These are phyloP conservation scores for Mimumesa dahlbomi DNA, from an alignment of 2,888 invertebrate species.

Conservation along the genomic window DNA sequence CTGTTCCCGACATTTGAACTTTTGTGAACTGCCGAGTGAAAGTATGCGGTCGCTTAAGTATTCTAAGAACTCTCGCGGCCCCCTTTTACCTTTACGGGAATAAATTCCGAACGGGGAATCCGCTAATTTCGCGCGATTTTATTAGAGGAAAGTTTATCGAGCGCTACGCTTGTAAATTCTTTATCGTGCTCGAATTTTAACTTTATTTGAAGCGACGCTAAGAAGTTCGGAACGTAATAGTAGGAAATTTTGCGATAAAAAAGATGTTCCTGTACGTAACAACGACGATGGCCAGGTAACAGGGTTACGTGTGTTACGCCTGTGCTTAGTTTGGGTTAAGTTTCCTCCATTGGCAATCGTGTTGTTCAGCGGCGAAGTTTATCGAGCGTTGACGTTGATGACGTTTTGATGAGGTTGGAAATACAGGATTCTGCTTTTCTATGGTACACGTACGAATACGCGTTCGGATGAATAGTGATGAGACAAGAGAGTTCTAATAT, in stretches of 20 bases:
- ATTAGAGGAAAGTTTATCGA: slow-evolving; percentile 11
- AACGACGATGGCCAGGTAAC: too few species aligned
- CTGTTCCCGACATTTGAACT: slow-evolving; percentile 58
- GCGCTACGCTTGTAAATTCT: neutral
- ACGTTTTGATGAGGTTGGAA: slow-evolving; percentile 43
- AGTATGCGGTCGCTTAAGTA: slow-evolving; percentile 40
- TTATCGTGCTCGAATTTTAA: neutral
- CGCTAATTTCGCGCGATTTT: slow-evolving; percentile 38
- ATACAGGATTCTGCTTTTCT: slow-evolving; percentile 50
- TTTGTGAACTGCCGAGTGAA: slow-evolving; percentile 52
- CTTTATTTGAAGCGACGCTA: too few species aligned
- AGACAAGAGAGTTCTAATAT: slow-evolving; percentile 60
- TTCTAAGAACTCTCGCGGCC: slow-evolving; percentile 19
- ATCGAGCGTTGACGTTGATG: slow-evolving; percentile 19
- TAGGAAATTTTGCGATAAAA: too few species aligned
- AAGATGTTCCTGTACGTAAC: too few species aligned
- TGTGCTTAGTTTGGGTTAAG: too few species aligned
- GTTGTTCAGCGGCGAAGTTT: neutral
- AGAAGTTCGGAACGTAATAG: too few species aligned
- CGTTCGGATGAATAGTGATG: slow-evolving; percentile 60
- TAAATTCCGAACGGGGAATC: slow-evolving; percentile 12
- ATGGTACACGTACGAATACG: slow-evolving; percentile 47
- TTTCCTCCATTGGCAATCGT: neutral
- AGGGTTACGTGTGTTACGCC: too few species aligned
- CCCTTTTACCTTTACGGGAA: slow-evolving; percentile 18